These are phyloP conservation scores for Calcarius ornatus DNA, from an alignment of 2,113 vertebrate species.

Conservation along the genomic window DNA sequence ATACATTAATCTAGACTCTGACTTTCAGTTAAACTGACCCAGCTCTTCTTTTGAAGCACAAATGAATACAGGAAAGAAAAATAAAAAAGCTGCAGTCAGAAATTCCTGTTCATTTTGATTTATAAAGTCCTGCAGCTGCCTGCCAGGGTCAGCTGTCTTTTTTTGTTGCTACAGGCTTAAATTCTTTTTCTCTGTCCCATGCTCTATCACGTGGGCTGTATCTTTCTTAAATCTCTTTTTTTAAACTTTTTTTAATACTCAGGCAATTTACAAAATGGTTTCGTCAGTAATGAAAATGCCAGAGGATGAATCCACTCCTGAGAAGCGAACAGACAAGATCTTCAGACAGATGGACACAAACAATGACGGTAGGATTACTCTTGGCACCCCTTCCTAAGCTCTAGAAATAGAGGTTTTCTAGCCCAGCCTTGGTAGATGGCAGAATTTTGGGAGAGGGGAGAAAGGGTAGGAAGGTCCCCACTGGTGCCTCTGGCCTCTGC, in stretches of 20 bases:
- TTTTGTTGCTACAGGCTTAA: conserved; percentile 3
- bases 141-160: neutral
- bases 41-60: neutral
- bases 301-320: conserved; percentile 83
- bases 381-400: neutral
- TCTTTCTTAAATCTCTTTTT: neutral
- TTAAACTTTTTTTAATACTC: neutral
- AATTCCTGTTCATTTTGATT: conserved; percentile 3
- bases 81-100: neutral
- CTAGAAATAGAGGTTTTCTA: neutral
- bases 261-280: conserved; percentile 87
- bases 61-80: neutral
- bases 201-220: neutral
- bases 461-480: neutral
- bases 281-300: conserved; percentile 87
- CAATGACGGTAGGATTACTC: conserved; percentile 76
- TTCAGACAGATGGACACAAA: conserved; percentile 90
- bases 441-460: rapidly evolving
- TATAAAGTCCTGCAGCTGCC: neutral
- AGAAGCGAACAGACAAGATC: conserved; percentile 88
- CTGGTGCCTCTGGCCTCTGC: neutral
- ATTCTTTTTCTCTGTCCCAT: neutral
- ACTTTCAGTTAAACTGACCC: neutral
- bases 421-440: neutral
- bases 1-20: neutral